Base-by-base conservation (phyloP, 1,140 invertebrate genomes). In the Ctenoplectra terminalis region DNA sequence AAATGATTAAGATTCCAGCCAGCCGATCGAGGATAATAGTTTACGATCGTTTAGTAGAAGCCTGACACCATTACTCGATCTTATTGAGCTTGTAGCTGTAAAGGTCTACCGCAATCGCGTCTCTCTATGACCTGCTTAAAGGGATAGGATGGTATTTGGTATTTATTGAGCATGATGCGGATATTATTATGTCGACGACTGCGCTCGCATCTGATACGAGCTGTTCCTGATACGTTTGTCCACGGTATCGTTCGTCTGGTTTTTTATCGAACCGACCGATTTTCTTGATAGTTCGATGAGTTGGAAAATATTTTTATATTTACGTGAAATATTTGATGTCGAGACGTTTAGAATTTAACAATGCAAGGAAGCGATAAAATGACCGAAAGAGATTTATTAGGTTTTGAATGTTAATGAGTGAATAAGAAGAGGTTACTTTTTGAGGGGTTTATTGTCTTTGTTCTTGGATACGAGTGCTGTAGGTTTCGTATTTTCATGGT, bases 121-220 rank as follows among this genome's bases (percentile, higher is more conserved):
- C 52, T 46, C 37, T 54, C 17, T n/a, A 29, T 56, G 63, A 67
- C 37, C 74, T 23, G 50, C 1, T 54, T 76, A 67, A 76, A n/a
- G 48, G 34, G 37, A 29, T 26, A 9, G 43, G 74, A 56, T 34
- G 48, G 56, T 52, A 37, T 67, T 76, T 66, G 37, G 23, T 67
- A 76, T 56, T 54, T 67, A 67, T 76, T 54, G 23, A n/a, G 26
- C 26, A 67, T 40, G 34, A 34, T 7, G 46, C 13, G 26, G 74
- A 40, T 77, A 56, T 63, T 75, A 75, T 56, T 77, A 69, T 43
- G 29, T 17, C 43, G 40, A 50, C 50, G 29, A 20, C 46, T 31
- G 26, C 8, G 15, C 64, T 67, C 64, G 26, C 8, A 9, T 69
- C 66, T 46, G 29, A 31, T 15, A 20, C 46, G 43, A 31, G 29